Evolutionary conservation across 2,113 vertebrate species (phyloP).

Genomic region (Vulpes lagopus): DNA sequence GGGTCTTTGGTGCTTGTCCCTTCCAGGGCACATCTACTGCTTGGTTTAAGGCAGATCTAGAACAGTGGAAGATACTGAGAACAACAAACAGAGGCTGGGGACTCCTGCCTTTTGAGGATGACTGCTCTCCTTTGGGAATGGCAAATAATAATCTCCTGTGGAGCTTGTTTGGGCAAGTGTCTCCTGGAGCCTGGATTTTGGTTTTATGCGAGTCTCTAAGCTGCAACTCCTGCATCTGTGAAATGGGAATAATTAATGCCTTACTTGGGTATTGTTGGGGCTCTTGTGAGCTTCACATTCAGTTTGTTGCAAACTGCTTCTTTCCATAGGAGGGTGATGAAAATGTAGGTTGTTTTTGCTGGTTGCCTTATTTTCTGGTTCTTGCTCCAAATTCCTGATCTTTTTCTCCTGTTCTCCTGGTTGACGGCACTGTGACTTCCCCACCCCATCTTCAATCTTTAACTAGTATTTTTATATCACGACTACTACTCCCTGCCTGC

Average conservation of each 20-base stretch:
- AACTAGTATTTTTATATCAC: not conserved
- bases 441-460: not conserved
- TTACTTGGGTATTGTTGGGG: not conserved
- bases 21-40: not conserved
- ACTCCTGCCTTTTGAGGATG: not conserved
- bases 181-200: constrained; percentile 4
- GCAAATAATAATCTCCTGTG: not conserved
- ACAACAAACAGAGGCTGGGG: not conserved
- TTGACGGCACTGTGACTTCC: not conserved
- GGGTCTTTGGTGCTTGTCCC: not conserved
- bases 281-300: not conserved
- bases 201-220: not conserved
- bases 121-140: not conserved
- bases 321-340: not conserved
- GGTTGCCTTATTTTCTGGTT: not conserved
- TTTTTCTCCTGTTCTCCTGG: not conserved
- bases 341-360: not conserved
- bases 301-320: not conserved
- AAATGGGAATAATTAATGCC: constrained; percentile 57
- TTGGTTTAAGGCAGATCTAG: not conserved
- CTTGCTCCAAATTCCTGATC: not conserved
- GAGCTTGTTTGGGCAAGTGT: constrained; percentile 41
- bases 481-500: not conserved
- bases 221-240: constrained; percentile 5
- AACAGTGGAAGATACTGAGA: fast-evolving